These are phyloP conservation scores for Siphlonurus alternatus DNA, from an alignment of 2,888 invertebrate genomes.

Conservation along the genomic window DNA sequence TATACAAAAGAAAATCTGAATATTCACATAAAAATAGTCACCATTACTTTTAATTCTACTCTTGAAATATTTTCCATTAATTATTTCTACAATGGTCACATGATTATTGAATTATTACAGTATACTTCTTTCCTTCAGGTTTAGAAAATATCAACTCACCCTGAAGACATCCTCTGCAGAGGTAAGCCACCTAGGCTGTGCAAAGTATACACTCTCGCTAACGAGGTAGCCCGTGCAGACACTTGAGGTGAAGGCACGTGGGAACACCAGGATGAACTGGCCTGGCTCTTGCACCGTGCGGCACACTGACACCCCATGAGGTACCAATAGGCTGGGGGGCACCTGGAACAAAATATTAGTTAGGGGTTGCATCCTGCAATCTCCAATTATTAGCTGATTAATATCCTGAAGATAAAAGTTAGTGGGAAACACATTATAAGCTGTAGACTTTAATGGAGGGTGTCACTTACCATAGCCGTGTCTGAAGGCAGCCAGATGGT, in stretches of 20 bases:
- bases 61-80: too few species aligned
- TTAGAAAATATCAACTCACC: too few species aligned
- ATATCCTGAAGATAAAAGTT: not conserved
- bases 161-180: constrained; percentile 54
- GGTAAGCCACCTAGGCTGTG: constrained; percentile 60
- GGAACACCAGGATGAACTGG: constrained; percentile 79
- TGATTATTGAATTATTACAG: too few species aligned
- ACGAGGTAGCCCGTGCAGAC: constrained; percentile 77
- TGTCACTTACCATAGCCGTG: constrained; percentile 64
- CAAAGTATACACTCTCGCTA: constrained; percentile 86
- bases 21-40: too few species aligned
- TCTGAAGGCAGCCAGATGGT: constrained; percentile 80
- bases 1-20: not conserved
- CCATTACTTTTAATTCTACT: too few species aligned
- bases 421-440: too few species aligned
- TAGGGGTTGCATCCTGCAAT: not conserved
- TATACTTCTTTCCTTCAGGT: too few species aligned
- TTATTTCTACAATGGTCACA: too few species aligned
- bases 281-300: constrained; percentile 70
- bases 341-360: constrained; percentile 27
- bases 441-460: too few species aligned
- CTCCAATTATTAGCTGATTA: constrained; percentile 10
- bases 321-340: constrained; percentile 59
- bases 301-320: constrained; percentile 59
- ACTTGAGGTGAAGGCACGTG: constrained; percentile 74